A percentile compares a stretch with the other conserved stretches of the same genome.
phyloP scores from a whole-genome alignment of 2,797 vertebrate genomes.

The Tapirus indicus region DNA sequence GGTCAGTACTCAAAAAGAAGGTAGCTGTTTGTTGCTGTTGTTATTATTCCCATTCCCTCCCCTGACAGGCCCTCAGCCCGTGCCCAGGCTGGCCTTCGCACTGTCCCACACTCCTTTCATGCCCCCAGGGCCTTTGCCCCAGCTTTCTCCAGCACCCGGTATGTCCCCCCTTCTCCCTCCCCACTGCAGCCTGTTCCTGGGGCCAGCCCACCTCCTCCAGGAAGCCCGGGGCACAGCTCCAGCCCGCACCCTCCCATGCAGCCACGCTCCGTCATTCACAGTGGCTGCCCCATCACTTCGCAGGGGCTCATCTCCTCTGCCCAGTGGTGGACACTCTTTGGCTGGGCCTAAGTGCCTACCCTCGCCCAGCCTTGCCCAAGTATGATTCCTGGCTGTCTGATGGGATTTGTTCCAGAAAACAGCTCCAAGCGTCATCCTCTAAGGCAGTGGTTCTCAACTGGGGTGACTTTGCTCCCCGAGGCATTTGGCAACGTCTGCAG shows the following conservation, averaged over 20 bases:
- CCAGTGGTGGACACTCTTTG: background rate
- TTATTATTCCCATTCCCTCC: background rate
- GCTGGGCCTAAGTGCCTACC: background rate
- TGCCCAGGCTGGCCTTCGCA: background rate
- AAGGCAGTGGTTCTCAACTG: background rate
- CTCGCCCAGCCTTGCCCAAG: background rate
- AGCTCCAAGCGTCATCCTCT: background rate
- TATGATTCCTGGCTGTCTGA: background rate
- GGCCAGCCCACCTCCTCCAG: background rate
- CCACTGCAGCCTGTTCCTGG: background rate
- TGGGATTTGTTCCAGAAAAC: background rate
- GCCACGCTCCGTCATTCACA: background rate
- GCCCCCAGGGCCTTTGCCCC: background rate
- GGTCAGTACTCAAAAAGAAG: no score
- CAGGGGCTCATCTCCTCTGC: background rate
- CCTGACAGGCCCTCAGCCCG: background rate
- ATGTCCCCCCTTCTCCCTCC: no score
- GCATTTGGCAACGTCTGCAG: background rate
- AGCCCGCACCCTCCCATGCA: accelerated
- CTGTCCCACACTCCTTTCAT: background rate
- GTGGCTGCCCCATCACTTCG: background rate
- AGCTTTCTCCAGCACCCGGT: background rate
- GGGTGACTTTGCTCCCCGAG: background rate
- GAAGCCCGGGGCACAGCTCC: background rate
- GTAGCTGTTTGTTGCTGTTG: no score